phyloP scores from a whole-genome alignment of 1,140 invertebrate genomes.

The Lucilia cuprina region DNA sequence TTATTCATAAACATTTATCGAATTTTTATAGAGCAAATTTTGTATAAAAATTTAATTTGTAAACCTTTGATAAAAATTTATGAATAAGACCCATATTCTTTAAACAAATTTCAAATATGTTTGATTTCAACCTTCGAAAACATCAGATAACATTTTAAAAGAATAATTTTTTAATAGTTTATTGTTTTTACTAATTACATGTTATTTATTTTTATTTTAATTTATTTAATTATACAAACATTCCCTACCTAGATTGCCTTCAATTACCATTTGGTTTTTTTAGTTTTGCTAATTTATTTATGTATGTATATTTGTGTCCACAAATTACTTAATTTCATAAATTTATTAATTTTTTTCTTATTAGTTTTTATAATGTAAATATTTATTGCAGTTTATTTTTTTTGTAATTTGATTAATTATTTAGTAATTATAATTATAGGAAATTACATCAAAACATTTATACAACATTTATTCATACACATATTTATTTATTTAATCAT shows the following conservation, averaged over 20 bases:
- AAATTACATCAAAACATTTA: constrained; percentile 26
- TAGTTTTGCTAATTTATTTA: constrained; percentile 5
- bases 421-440: not conserved
- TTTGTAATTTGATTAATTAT: not conserved
- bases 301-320: not conserved
- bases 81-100: too few relatives aligned
- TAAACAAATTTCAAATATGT: not conserved
- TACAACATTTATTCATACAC: constrained; percentile 28
- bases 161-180: not conserved
- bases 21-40: too few relatives aligned
- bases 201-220: not conserved
- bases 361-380: not conserved
- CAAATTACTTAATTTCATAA: constrained; percentile 23
- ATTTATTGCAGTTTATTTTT: constrained; percentile 16
- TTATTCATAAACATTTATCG: too few relatives aligned
- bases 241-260: constrained; percentile 61
- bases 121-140: not conserved
- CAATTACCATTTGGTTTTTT: constrained; percentile 45
- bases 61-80: too few relatives aligned
- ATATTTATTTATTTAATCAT: not conserved
- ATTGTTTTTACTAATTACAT: not conserved
- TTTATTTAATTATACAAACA: constrained; percentile 26
- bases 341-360: not conserved
- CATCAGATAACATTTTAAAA: not conserved
- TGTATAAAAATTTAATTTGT: too few relatives aligned